These are phyloP conservation scores for Melinopterus prodromus DNA, from an alignment of 2,888 invertebrate genomes.

Conservation along the genomic window DNA sequence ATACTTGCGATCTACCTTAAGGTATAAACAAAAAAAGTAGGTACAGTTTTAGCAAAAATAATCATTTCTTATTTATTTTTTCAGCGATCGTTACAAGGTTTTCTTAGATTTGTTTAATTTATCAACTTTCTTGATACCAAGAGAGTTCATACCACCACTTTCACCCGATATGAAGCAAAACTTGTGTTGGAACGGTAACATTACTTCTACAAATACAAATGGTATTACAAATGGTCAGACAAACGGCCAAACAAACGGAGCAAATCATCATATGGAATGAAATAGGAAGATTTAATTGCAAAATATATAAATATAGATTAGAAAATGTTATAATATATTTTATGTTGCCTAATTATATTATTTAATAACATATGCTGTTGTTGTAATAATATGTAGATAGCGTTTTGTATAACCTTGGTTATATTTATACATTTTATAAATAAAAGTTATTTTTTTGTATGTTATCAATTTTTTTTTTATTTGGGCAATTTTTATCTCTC, in stretches of 20 bases:
- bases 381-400: too few species aligned
- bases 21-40: conserved; percentile 66
- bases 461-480: background rate
- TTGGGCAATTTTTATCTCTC: background rate
- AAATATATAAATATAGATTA: background rate
- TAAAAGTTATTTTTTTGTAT: background rate
- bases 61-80: conserved; percentile 50
- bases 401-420: too few species aligned
- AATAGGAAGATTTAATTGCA: background rate
- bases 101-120: conserved; percentile 97
- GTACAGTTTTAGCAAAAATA: conserved; percentile 15
- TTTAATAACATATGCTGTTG: too few species aligned
- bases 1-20: conserved; percentile 94
- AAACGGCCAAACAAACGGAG: background rate
- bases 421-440: background rate
- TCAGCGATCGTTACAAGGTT: conserved; percentile 97
- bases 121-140: conserved; percentile 94
- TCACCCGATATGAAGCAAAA: conserved; percentile 61
- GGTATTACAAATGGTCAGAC: background rate
- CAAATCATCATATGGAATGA: background rate
- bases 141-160: conserved; percentile 88
- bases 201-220: background rate
- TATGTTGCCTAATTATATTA: too few species aligned
- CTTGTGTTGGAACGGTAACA: conserved; percentile 30
- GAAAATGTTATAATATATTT: too few species aligned